These are phyloP conservation scores for Basileuterus tristriatus DNA, from an alignment of 2,797 vertebrate genomes.

Conservation along the genomic window DNA sequence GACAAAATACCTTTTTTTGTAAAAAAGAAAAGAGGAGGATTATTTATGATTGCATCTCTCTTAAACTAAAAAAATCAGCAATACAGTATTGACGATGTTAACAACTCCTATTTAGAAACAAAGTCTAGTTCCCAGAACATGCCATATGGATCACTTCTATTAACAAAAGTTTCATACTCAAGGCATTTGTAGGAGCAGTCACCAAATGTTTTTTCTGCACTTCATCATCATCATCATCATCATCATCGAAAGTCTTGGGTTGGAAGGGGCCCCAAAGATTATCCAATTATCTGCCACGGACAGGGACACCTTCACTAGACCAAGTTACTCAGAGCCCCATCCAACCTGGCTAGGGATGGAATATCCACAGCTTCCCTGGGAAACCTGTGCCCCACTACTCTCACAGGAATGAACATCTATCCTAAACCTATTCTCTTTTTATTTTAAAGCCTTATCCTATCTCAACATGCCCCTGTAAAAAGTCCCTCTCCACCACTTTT, in stretches of 20 bases:
- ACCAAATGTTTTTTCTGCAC: neutral
- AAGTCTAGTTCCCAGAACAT: neutral
- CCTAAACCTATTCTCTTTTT: neutral
- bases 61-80: neutral
- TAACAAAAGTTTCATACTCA: neutral
- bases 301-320: neutral
- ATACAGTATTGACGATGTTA: neutral
- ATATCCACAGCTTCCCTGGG: neutral
- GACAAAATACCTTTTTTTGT: neutral
- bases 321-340: neutral
- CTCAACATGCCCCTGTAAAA: neutral
- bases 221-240: neutral
- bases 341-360: neutral
- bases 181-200: neutral
- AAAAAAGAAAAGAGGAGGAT: neutral
- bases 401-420: neutral
- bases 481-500: neutral
- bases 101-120: neutral
- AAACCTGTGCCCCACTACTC: neutral
- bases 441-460: neutral
- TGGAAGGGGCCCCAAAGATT: neutral
- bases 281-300: neutral
- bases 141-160: constrained; percentile 17
- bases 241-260: neutral
- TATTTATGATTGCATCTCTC: neutral